Evolutionary conservation across 2,113 vertebrate genomes (phyloP), one percentile per base, ranked within the genome.

Genomic region (Murina feae): DNA sequence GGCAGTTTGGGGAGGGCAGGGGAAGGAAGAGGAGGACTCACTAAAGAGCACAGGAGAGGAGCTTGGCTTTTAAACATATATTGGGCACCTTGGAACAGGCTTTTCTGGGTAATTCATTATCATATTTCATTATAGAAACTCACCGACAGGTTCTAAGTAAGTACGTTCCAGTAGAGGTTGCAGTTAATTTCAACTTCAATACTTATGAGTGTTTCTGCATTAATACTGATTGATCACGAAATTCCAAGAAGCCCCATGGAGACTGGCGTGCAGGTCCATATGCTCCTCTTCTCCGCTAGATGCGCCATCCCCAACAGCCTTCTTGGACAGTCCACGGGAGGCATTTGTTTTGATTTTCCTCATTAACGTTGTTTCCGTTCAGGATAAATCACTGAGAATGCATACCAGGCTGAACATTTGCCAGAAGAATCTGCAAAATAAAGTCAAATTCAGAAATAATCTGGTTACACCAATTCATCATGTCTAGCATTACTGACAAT

Each of bases 291-390:
- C 96, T 96, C 89, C 87, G 86, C 89, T 92, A 88, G 71, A 95
- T 65, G 69, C 37, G 85, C 86, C 37, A 75, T 94, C 97, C 93
- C 95, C 93, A 93, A 86, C 49, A 86, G 66, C 75, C 75, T 95
- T 92, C 86, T 75, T 85, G 90, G 89, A 92, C 88, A 93, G 86
- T 60, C 79, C 80, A 65, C 66, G 88, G 92, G 85, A 96, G 94
- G 89, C 89, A 98, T 98, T 97, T 96, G 81, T 98, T 98, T 97
- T 95, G 90, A 97, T 98, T 97, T 96, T 85, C n/a, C 75, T 97
- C 96, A 96, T 97, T 98, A 98, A 95, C 91, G 97, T 97, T 98
- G 97, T 97, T 96, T 97, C 96, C 84, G 91, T 79, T 97, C 96
- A 97, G 89, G 85, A 97, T 94, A 96, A 98, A 97, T 97, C 94